Evolutionary conservation across 1,140 invertebrate species (phyloP), one percentile per base, ranked within the genome.

Genomic region (Achatina immaculata): DNA sequence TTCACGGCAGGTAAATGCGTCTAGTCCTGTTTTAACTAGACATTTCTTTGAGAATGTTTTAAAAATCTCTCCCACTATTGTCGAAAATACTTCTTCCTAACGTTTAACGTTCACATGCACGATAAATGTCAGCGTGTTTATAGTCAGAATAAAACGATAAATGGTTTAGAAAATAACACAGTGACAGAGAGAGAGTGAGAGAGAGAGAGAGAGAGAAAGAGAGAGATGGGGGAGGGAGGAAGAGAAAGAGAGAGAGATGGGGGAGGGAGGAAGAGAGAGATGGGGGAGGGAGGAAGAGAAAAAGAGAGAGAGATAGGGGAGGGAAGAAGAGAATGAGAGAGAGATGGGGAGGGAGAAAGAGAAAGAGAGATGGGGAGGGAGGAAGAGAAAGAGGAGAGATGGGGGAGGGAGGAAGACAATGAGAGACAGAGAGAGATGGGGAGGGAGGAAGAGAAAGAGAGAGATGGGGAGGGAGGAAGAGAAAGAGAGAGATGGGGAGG

Each of bases 371-470:
- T 28, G 31, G 36, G 9, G 55, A 45, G n/a, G 34, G 31, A 69
- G 55, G 79, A 7, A 62, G 42, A 81, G 1, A 16, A 28, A 75
- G 36, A 45, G 43, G 58, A 16, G 7, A 19, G 7, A 48, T 48
- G 45, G 7, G 45, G 19, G 19, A 48, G 45, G 19, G 45, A 48
- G 45, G 19, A 19, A 48, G 45, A 48, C 45, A 48, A 19, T 11
- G 45, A 48, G 7, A 48, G 7, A 48, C 45, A 48, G 19, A 65
- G 38, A 43, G 19, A 6, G 21, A 78, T 21, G 62, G 48, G 65
- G 31, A 81, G 71, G 78, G 34, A 78, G 36, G 78, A 28, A 82
- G n/a, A 69, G 55, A 78, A 24, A 82, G 36, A 78, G 55, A 78
- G 45, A 82, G 28, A 66, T 31, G 68, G 6, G 55, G 68, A 77